Conservation (phyloP, 2,113 vertebrate species). For the Ondatra zibethicus region DNA sequence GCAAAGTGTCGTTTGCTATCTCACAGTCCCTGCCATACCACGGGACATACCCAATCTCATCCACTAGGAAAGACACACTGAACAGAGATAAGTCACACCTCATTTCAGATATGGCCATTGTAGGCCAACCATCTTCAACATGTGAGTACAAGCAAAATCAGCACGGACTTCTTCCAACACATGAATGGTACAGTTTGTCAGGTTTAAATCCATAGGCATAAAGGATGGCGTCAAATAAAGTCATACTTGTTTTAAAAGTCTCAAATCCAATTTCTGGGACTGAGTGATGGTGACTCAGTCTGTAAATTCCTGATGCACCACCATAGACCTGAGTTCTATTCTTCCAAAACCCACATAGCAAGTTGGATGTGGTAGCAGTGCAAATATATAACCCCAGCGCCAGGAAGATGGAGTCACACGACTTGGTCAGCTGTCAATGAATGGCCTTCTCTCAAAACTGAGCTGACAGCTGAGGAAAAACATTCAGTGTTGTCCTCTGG, state of each 20-base stretch:
- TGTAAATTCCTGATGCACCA: not conserved
- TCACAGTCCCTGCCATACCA: not conserved
- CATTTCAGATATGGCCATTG: not conserved
- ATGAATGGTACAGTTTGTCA: not conserved
- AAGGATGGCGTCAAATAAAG: not conserved
- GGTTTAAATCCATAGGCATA: not conserved
- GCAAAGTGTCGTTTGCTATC: not conserved
- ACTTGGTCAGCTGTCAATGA: not conserved
- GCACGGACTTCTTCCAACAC: not conserved
- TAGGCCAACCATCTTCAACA: not conserved
- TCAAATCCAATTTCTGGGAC: not conserved
- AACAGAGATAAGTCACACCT: not conserved
- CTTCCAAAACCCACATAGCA: not conserved
- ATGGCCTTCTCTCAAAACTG: not conserved
- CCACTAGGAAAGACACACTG: not conserved
- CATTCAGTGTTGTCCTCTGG: not conserved
- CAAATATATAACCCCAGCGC: no score
- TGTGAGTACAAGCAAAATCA: not conserved
- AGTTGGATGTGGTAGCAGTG: not conserved
- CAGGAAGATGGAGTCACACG: not conserved
- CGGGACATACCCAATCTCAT: not conserved
- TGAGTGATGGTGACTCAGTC: not conserved
- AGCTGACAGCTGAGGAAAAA: not conserved
- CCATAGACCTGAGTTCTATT: not conserved
- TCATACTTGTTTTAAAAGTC: not conserved